Percentiles rank a stretch among this genome's conserved stretches.
These are phyloP conservation scores for Acridotheres tristis DNA, from an alignment of 2,797 vertebrate genomes.

Conservation along the genomic window DNA sequence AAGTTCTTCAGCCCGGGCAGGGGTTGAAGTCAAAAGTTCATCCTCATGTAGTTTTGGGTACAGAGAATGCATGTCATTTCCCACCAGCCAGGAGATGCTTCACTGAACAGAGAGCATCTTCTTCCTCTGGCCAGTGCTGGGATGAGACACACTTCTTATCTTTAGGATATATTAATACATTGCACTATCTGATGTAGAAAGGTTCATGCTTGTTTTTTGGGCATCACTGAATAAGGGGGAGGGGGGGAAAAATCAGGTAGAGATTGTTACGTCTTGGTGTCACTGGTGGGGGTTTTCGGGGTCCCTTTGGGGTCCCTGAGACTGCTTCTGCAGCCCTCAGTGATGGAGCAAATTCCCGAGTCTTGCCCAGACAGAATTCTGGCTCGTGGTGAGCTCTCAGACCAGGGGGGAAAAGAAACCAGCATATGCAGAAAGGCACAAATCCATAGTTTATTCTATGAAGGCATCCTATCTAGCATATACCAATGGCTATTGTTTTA, in stretches of 20 bases:
- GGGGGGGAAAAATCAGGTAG: background rate
- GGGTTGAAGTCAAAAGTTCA: conserved; percentile 58
- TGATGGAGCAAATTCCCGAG: too few species aligned
- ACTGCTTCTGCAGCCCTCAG: too few species aligned
- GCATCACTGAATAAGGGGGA: background rate
- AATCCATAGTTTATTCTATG: too few species aligned
- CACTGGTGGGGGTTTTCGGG: too few species aligned
- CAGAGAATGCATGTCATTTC: background rate
- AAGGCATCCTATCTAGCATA: too few species aligned
- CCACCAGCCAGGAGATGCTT: background rate
- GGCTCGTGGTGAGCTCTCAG: too few species aligned
- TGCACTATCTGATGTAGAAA: background rate
- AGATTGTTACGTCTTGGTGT: background rate
- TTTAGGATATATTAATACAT: background rate
- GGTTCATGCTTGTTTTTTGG: background rate
- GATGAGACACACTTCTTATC: background rate
- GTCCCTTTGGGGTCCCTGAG: too few species aligned
- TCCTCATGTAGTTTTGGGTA: background rate
- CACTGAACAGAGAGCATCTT: background rate
- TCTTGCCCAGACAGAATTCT: too few species aligned
- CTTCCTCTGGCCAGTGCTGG: background rate
- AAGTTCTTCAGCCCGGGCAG: conserved; percentile 10
- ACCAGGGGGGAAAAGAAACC: too few species aligned
- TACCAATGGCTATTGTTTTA: too few species aligned
- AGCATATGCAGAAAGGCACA: too few species aligned